Evolutionary conservation across 2,797 vertebrate genomes (phyloP).

Genomic region (Geotrypetes seraphini): DNA sequence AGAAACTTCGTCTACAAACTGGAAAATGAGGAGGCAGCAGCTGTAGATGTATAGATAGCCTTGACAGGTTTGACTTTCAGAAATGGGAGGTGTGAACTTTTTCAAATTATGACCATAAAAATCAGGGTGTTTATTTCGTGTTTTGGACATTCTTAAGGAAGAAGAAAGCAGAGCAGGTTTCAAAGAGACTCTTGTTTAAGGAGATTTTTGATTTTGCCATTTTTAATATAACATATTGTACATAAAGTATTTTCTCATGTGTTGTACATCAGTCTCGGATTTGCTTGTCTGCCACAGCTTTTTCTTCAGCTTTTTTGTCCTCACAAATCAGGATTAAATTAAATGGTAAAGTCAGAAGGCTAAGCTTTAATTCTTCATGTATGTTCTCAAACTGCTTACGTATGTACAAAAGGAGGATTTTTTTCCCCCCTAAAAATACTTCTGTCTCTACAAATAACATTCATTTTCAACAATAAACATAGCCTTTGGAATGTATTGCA

Average conservation of each 20-base stretch:
- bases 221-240: constrained; percentile 22
- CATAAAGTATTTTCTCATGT: constrained; percentile 20
- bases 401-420: constrained; percentile 31
- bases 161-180: constrained; percentile 8
- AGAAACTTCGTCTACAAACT: constrained; percentile 54
- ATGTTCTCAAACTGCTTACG: constrained; percentile 32
- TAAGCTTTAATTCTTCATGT: constrained; percentile 32
- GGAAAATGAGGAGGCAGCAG: constrained; percentile 49
- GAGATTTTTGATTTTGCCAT: constrained; percentile 18
- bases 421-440: constrained; percentile 7
- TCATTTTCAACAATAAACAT: constrained; percentile 5
- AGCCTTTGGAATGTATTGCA: too few relatives aligned
- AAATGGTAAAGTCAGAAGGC: constrained; percentile 22
- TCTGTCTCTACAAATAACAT: constrained; percentile 2
- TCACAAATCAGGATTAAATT: constrained; percentile 21
- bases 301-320: constrained; percentile 26
- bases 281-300: constrained; percentile 18
- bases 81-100: constrained; percentile 20
- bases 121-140: background rate
- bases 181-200: constrained; percentile 22
- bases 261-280: constrained; percentile 35
- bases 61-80: constrained; percentile 23
- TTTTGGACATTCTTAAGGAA: too few relatives aligned
- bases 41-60: constrained; percentile 33
- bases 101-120: constrained; percentile 16